phyloP scores from a whole-genome alignment of 2,888 invertebrate species.

The Hipparchia sbordonii region DNA sequence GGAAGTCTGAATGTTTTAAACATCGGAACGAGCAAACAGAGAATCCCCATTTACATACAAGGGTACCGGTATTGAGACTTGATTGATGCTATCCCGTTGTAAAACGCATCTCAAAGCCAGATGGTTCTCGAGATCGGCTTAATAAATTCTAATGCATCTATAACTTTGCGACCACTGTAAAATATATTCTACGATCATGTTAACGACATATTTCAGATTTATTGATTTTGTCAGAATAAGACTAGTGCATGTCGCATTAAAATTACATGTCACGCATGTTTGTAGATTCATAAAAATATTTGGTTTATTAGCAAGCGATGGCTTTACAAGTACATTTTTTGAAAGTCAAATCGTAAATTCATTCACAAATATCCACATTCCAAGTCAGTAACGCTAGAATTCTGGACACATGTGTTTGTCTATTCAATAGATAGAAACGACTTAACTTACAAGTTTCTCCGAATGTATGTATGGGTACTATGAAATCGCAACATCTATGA shows the following conservation, averaged over 20 bases:
- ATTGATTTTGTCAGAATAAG: slow-evolving; percentile 21
- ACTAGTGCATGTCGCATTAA: background rate
- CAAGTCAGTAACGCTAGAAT: background rate
- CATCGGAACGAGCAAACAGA: slow-evolving; percentile 35
- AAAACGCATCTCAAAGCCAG: slow-evolving; percentile 48
- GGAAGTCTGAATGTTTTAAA: slow-evolving; percentile 36
- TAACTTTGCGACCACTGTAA: slow-evolving; percentile 43
- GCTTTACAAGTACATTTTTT: background rate
- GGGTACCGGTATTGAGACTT: slow-evolving; percentile 36
- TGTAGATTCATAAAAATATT: background rate
- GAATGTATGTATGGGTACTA: background rate
- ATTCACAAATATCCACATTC: background rate
- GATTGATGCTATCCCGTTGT: slow-evolving; percentile 39
- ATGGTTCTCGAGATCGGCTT: slow-evolving; percentile 53
- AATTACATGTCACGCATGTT: background rate
- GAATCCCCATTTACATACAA: slow-evolving; percentile 38
- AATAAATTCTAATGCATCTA: slow-evolving; percentile 59
- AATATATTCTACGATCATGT: slow-evolving; percentile 45
- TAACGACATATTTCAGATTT: slow-evolving; percentile 37
- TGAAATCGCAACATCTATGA: slow-evolving; percentile 1
- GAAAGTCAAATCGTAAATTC: background rate
- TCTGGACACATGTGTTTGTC: background rate
- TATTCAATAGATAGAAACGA: background rate
- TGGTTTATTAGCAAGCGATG: background rate
- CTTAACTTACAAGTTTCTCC: background rate